Base-by-base conservation (phyloP, 2,888 invertebrate species). In the Pocota personata region DNA sequence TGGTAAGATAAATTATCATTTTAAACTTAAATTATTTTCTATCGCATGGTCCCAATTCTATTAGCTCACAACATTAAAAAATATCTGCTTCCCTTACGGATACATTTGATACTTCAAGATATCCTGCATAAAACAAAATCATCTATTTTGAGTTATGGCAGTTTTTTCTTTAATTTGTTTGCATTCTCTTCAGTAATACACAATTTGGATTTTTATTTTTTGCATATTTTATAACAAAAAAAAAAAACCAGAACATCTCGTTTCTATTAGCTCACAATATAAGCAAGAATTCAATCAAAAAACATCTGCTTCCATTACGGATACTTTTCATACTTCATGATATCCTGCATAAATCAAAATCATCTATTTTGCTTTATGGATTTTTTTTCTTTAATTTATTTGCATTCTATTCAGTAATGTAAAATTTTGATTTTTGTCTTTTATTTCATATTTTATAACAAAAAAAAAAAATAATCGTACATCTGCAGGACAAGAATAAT, bases 1-100 rank as follows among this genome's bases (percentile, higher is more conserved):
- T 94, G 96, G 97, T 97, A 95, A 95, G 97, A 43, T 48, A 40
- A 14, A 14, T 55, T 27, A 14, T 12, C 19, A 1, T 16, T 35
- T 8, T 5, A 4, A 12, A 19, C 12, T 12, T 35, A 16, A 57
- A 2, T 58, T 21, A 6, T 16, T 30, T 30, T 27, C 3, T 16
- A 30, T 3, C 21, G n/a, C 8, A 21, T 2, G 37, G n/a, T n/a
- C 12, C 7, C 14, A 52, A 21, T 52, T 30, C 27, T 30, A 16
- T 16, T 10, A 32, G 16, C 19, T 10, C 58, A 32, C 7, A 21
- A 37, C 12, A 2, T 37, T 4, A 12, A 37, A 3, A n/a, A 35
- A 37, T 4, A 30, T n/a, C n/a, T n/a, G n/a, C n/a, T n/a, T n/a
- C n/a, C n/a, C n/a, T n/a, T n/a, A n/a, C n/a, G n/a, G n/a, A n/a